Percentiles rank a stretch among this genome's conserved stretches.
Conservation (phyloP, 1,140 invertebrate species). For the Phortica variegata region DNA sequence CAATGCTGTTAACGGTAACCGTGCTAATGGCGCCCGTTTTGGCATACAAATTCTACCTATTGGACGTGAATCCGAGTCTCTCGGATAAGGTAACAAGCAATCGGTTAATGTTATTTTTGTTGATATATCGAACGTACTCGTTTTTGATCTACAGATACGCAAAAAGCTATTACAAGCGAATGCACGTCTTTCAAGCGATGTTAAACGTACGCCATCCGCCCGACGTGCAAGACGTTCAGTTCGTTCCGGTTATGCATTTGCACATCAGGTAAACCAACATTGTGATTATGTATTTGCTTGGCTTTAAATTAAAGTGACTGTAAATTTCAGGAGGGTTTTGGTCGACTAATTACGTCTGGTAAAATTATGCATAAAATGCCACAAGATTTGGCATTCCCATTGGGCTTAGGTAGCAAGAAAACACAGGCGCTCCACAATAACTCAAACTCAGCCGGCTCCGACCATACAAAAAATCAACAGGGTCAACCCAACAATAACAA, state of each 20-base stretch:
- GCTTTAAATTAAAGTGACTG: background rate
- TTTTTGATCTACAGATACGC: slow-evolving; percentile 31
- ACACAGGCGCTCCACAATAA: slow-evolving; percentile 38
- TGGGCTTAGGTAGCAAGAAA: slow-evolving; percentile 49
- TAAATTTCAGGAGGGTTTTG: slow-evolving; percentile 84
- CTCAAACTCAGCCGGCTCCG: slow-evolving; percentile 15
- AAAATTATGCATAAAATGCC: slow-evolving; percentile 91
- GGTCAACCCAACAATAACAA: slow-evolving; percentile 44
- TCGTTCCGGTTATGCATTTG: slow-evolving; percentile 97
- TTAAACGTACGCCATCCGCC: slow-evolving; percentile 81
- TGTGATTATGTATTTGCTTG: background rate
- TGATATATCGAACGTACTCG: background rate
- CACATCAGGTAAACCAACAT: slow-evolving; percentile 65
- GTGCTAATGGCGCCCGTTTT: slow-evolving; percentile 87
- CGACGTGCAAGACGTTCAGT: slow-evolving; percentile 84
- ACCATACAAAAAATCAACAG: slow-evolving; percentile 55
- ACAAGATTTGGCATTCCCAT: slow-evolving; percentile 58
- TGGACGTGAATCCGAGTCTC: slow-evolving; percentile 85
- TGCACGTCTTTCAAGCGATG: slow-evolving; percentile 72
- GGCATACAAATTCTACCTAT: slow-evolving; percentile 90
- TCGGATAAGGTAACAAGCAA: slow-evolving; percentile 74
- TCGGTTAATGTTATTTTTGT: background rate
- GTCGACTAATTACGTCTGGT: slow-evolving; percentile 94
- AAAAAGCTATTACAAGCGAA: slow-evolving; percentile 72
- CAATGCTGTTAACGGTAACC: slow-evolving; percentile 80